These are phyloP conservation scores for Chaetophractus vellerosus DNA, from an alignment of 2,797 vertebrate species.

Conservation along the genomic window DNA sequence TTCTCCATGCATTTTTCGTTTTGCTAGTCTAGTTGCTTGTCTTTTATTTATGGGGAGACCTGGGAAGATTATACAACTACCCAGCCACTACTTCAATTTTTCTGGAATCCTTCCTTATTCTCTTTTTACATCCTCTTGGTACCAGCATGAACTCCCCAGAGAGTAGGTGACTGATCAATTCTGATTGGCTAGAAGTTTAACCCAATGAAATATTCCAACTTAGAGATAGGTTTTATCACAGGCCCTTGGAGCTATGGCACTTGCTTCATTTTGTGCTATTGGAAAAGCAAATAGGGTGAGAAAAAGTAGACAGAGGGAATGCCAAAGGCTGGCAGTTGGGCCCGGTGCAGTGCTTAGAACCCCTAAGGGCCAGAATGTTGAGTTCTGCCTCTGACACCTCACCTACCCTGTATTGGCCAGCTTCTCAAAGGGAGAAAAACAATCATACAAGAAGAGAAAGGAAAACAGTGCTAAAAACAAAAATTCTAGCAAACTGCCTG, in stretches of 20 bases:
- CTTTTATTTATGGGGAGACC: not conserved
- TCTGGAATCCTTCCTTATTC: not conserved
- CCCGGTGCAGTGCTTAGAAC: not conserved
- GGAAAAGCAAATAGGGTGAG: not conserved
- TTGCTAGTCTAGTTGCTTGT: not conserved
- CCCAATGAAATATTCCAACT: not conserved
- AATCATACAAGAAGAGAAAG: not conserved
- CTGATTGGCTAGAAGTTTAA: not conserved
- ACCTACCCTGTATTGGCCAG: no score
- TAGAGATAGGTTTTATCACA: not conserved
- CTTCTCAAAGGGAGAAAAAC: not conserved
- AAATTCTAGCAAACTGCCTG: conserved; percentile 6
- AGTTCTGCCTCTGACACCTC: not conserved
- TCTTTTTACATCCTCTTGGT: not conserved
- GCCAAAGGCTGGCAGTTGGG: not conserved
- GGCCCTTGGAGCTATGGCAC: not conserved
- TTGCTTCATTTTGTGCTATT: not conserved
- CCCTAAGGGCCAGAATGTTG: not conserved
- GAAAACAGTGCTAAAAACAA: not conserved
- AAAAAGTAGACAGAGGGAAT: not conserved
- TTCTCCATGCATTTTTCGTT: not conserved
- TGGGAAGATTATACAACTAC: not conserved
- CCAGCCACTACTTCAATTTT: not conserved
- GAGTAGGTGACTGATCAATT: not conserved
- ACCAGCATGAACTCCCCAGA: not conserved